Evolutionary conservation across 2,888 invertebrate species (phyloP).

Genomic region (Nematopogon swammerdamellus): DNA sequence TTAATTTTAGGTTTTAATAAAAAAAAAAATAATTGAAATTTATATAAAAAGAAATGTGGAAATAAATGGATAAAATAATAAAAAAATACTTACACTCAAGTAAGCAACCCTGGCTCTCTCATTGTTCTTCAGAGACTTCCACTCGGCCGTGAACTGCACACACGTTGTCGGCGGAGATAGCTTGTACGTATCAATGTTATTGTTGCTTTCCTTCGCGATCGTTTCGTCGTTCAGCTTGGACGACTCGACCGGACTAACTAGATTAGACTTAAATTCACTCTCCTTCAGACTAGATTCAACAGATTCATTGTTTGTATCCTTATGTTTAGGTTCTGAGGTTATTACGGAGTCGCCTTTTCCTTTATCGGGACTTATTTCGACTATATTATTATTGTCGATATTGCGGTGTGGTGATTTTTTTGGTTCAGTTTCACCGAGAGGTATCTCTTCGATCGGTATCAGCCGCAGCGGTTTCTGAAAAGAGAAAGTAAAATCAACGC

Average conservation of each 20-base stretch:
- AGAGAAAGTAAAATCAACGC: too few relatives aligned
- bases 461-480: slow-evolving; percentile 55
- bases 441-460: slow-evolving; percentile 46
- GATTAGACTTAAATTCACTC: slow-evolving; percentile 2
- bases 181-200: slow-evolving; percentile 12
- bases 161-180: slow-evolving; percentile 54
- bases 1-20: too few relatives aligned
- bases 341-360: slow-evolving; percentile 26
- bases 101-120: slow-evolving; percentile 54
- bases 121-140: slow-evolving; percentile 55
- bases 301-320: slow-evolving; percentile 10
- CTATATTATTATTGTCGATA: slow-evolving; percentile 28
- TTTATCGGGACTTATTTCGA: slow-evolving; percentile 22
- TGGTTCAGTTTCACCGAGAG: slow-evolving; percentile 22
- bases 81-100: slow-evolving; percentile 56
- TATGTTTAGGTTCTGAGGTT: slow-evolving; percentile 17
- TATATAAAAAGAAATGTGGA: too few relatives aligned
- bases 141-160: slow-evolving; percentile 62
- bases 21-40: too few relatives aligned
- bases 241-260: slow-evolving; percentile 20
- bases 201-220: slow-evolving; percentile 16
- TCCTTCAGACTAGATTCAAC: slow-evolving; percentile 4
- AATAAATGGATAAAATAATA: too few relatives aligned
- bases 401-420: slow-evolving; percentile 27
- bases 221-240: slow-evolving; percentile 22